Evolutionary conservation across 2,113 vertebrate species (phyloP), one percentile per base, ranked within the genome.

Genomic region (Upupa epops): DNA sequence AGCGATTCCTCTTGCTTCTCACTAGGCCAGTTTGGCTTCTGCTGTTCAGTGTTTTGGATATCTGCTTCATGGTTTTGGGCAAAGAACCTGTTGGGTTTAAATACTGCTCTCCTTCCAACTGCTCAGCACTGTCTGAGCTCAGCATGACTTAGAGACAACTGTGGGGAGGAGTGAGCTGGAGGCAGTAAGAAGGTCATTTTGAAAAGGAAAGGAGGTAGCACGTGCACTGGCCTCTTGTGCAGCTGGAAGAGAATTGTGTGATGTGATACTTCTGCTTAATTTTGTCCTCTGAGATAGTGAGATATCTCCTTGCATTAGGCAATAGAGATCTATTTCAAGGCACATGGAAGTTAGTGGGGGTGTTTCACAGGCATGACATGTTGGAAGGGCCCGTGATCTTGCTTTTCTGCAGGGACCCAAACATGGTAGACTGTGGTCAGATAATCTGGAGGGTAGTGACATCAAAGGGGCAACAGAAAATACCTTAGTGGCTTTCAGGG

Each of bases 351-450:
- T 32, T 79, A 60, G 16, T 13, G 36, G n/a, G 25, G 73, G 15
- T 26, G 40, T 88, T 34, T 56, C 29, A 29, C 4, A 45, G 37
- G n/a, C n/a, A 61, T 3, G 26, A 6, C 2, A 0, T 4, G 9
- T 55, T 90, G 40, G 69, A 76, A 21, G 8, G 12, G 29, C 10
- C 28, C 68, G 37, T 59, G 36, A 7, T 8, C 17, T 52, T 49
- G 42, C 22, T 76, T 81, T 25, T 42, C n/a, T 32, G 51, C 17
- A 31, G 49, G 20, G 20, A 20, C 16, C 16, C 52, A 61, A 11
- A 26, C 0, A 0, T 6, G 16, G 14, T 37, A 40, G 4, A 3
- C 24, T 37, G 40, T 45, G 51, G 60, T 19, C n/a, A 19, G n/a
- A 8, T 3, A 7, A 11, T 58, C 55, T 78, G 66, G 34, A 55